Base-by-base conservation (phyloP, 2,888 invertebrate genomes). In the Crocallis elinguaria region DNA sequence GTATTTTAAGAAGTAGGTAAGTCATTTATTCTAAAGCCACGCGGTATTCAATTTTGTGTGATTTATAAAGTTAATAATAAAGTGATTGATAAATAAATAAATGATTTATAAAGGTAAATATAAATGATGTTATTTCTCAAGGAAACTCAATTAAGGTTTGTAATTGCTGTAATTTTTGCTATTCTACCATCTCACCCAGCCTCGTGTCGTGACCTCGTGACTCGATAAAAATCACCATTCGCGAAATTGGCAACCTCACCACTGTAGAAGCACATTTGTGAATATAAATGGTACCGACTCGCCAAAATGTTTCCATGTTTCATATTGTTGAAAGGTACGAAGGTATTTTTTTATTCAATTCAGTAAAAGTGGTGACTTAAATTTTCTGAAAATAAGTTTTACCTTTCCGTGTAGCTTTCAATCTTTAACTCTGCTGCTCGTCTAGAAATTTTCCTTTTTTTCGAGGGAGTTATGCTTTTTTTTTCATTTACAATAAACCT, bases 141-240 rank as follows among this genome's bases (percentile, higher is more conserved):
- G 14, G 0, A 13, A 13, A 4, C 21, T 21, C 19, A 23, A 29
- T 13, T 19, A 45, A 36, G 27, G 25, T 25, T 29, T 46, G 21
- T 19, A 29, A 45, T 27, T 19, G 23, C 25, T 16, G 35, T 43
- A 23, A 44, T 44, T 44, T 16, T 23, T 37, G 23, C 25, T 21
- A 27, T 35, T 36, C 17, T 45, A 25, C 36, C 36, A 21, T 30
- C 41, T 11, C 32, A 12, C 19, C 12, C 6, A 9, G 37, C 11
- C 36, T 37, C 11, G 17, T 37, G 46, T 14, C 37, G 16, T 29
- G 46, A 37, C 37, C 37, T 37, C 37, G 37, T 8, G 38, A 38
- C 38, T 37, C 62, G 62, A 64, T 67, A 62, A 66, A 67, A 63
- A 64, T 65, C 50, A 14, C 65, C 59, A 64, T 69, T 71, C 62